Base-by-base conservation (phyloP, 2,888 invertebrate species). In the Cyclophora albipunctata region DNA sequence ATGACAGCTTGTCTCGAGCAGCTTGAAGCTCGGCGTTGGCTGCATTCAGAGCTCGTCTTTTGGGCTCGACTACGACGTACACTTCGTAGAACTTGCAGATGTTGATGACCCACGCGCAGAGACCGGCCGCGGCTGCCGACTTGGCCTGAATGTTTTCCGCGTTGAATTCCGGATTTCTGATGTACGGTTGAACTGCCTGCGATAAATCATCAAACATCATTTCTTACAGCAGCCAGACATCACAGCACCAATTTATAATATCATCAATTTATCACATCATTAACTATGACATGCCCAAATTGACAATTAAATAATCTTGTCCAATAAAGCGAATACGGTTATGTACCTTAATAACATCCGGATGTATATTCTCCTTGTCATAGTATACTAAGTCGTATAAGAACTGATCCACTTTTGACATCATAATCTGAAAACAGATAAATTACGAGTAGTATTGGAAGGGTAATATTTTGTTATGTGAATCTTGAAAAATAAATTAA, bases 21-120 rank as follows among this genome's bases (percentile, higher is more conserved):
- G 93, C 94, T 53, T 92, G 91, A 45, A 98, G 80, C 67, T 97
- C 96, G 2, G 92, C 91, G 69, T 97, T 97, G 7, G 98, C 97
- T 53, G 93, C 93, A 33, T 93, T 92, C 34, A 98, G 90, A 2
- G 98, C 98, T 51, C 92, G 90, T 67, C 97, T 90, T 71, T 98
- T 96, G 33, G 98, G 98, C 75, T 97, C 97, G 0, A 98, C 98
- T 40, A 96, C 94, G 55, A 95, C 94, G 81, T 94, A 97, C 35
- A 98, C 96, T 49, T 95, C 94, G 82, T 96, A 95, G 84, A 96
- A 98, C 65, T 91, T 94, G 73, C 95, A 90, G 59, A 98, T 97
- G 80, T 98, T 98, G 61, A 96, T 93, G 2, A 96, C 98, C 97
- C 98, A 98, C 2, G 97, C 93, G 72, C 97, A 98, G 5, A 98